These are phyloP conservation scores for Spodoptera litura DNA, from an alignment of 1,140 invertebrate species.

Conservation along the genomic window DNA sequence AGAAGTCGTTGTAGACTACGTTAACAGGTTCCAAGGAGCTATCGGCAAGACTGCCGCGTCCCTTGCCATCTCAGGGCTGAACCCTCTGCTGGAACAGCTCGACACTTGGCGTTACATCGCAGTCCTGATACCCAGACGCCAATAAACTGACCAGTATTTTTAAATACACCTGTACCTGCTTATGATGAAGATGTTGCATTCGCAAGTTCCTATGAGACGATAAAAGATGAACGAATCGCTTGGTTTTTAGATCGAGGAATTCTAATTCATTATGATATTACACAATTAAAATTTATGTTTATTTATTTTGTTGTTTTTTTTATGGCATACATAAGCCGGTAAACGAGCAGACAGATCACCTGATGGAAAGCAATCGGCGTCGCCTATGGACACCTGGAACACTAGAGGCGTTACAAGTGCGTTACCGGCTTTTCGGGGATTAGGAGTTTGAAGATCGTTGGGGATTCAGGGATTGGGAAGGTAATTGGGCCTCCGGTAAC, in stretches of 20 bases:
- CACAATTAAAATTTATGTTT: constrained; percentile 15
- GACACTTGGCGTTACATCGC: constrained; percentile 72
- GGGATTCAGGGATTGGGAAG: no score
- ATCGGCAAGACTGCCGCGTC: constrained; percentile 52
- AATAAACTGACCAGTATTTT: background rate
- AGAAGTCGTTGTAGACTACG: constrained; percentile 73
- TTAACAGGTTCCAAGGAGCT: constrained; percentile 69
- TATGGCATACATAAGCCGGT: no score
- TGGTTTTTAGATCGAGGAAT: background rate
- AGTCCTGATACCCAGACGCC: constrained; percentile 53
- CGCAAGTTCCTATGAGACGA: background rate
- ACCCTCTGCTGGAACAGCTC: constrained; percentile 68
- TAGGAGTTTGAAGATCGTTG: no score
- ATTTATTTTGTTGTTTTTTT: background rate
- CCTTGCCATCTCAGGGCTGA: constrained; percentile 52
- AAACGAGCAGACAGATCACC: no score
- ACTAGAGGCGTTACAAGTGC: no score
- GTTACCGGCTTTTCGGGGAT: no score
- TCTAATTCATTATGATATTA: constrained; percentile 17
- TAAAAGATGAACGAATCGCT: background rate
- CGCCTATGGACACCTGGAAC: no score
- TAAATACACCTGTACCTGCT: background rate
- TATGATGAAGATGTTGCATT: no score
- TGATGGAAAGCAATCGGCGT: no score
- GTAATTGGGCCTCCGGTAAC: no score